These are phyloP conservation scores for Indri indri DNA, from an alignment of 2,113 vertebrate species.

Conservation along the genomic window DNA sequence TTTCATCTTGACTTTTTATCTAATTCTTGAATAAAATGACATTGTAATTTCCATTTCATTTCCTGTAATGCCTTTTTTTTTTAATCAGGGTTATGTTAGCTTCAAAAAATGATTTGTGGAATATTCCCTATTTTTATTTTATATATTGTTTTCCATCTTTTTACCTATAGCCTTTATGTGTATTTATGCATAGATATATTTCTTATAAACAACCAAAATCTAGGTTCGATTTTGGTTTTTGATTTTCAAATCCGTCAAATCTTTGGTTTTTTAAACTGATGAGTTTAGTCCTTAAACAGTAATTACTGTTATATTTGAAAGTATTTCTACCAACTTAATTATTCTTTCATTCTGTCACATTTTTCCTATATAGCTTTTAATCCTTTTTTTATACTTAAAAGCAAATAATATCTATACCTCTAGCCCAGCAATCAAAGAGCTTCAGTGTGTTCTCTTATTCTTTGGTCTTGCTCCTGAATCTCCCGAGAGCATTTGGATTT, in stretches of 20 bases:
- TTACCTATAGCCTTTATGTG: no score
- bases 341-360: background rate
- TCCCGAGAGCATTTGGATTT: background rate
- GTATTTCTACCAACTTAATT: background rate
- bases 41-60: background rate
- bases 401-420: background rate
- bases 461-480: background rate
- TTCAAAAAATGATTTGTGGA: background rate
- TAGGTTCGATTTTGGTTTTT: background rate
- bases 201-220: background rate
- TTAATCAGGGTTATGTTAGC: no score
- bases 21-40: background rate
- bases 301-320: background rate
- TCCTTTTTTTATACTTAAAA: background rate
- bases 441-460: background rate
- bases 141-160: background rate
- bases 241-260: background rate
- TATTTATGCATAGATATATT: background rate
- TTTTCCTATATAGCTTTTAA: background rate
- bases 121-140: background rate
- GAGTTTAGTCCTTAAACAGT: background rate
- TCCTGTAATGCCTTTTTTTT: background rate
- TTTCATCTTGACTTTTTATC: background rate
- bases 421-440: background rate
- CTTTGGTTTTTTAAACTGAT: background rate